These are phyloP conservation scores for Thomomys bottae DNA, from an alignment of 2,113 vertebrate species.

Conservation along the genomic window DNA sequence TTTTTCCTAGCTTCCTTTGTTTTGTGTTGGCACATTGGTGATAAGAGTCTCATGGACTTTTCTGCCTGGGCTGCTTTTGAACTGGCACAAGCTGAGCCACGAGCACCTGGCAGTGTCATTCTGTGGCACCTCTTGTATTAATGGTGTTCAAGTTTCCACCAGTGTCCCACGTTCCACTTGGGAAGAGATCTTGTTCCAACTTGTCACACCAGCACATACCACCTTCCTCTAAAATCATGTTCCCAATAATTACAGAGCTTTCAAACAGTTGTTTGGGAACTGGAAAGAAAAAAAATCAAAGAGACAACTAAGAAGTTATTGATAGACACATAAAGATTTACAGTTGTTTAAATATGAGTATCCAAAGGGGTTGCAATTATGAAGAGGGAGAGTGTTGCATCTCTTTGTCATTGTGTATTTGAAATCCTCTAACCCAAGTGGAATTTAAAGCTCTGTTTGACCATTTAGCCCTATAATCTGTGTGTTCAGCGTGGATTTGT, in stretches of 20 bases:
- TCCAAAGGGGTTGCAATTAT: constrained; percentile 29
- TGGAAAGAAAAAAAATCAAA: constrained; percentile 64
- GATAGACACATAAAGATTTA: constrained; percentile 45
- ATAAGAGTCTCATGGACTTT: too few species aligned
- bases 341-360: constrained; percentile 38
- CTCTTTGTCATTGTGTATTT: constrained; percentile 50
- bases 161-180: background rate
- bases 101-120: background rate
- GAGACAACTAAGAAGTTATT: constrained; percentile 45
- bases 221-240: constrained; percentile 51
- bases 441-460: constrained; percentile 73
- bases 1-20: too few species aligned
- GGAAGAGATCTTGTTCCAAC: constrained; percentile 23
- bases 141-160: background rate
- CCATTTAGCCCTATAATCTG: constrained; percentile 69
- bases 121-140: background rate
- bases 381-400: constrained; percentile 33
- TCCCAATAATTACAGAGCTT: constrained; percentile 40
- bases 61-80: too few species aligned
- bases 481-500: constrained; percentile 56
- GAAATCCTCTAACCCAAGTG: constrained; percentile 73
- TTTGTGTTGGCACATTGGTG: too few species aligned
- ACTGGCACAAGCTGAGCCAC: too few species aligned
- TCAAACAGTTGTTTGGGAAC: background rate
- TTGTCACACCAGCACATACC: background rate